A percentile compares a stretch with the other conserved stretches of the same genome.
phyloP scores from a whole-genome alignment of 2,888 invertebrate species.

The Eilema caniola region DNA sequence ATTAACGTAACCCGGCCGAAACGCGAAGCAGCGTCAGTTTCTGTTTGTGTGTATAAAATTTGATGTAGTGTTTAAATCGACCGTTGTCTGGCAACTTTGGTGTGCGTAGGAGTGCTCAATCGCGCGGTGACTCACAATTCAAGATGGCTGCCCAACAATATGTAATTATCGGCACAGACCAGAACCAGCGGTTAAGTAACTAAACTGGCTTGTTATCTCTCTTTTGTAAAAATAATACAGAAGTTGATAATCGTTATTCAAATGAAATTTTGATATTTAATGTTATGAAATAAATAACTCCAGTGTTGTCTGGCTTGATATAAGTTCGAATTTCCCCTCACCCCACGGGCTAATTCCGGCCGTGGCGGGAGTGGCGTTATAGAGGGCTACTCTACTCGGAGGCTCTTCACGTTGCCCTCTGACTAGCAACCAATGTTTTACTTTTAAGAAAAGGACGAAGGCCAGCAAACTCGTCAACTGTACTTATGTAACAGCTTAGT shows the following conservation, averaged over 20 bases:
- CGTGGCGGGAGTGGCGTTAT: too few relatives aligned
- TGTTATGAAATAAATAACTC: slow-evolving; percentile 1
- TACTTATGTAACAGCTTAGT: too few relatives aligned
- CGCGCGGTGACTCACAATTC: slow-evolving; percentile 62
- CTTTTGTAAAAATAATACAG: slow-evolving; percentile 39
- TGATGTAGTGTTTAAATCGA: slow-evolving; percentile 64
- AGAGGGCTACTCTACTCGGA: too few relatives aligned
- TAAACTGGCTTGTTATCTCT: slow-evolving; percentile 47
- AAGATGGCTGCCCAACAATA: slow-evolving; percentile 77
- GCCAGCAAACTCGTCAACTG: too few relatives aligned
- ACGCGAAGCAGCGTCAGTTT: slow-evolving; percentile 39
- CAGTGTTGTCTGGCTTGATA: neutral
- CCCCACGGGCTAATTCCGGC: too few relatives aligned
- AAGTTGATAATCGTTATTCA: neutral
- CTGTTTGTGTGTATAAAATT: slow-evolving; percentile 63
- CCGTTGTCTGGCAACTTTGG: slow-evolving; percentile 63
- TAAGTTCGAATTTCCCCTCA: too few relatives aligned
- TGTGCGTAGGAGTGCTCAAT: slow-evolving; percentile 67
- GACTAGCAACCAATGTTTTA: too few relatives aligned
- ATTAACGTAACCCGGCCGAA: slow-evolving; percentile 48
- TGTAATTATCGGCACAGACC: slow-evolving; percentile 70
- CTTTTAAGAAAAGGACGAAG: too few relatives aligned
- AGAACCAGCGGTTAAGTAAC: slow-evolving; percentile 42
- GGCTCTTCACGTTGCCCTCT: too few relatives aligned
- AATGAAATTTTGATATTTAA: neutral